Conservation (phyloP, 2,888 invertebrate species). For the Celastrina argiolus region DNA sequence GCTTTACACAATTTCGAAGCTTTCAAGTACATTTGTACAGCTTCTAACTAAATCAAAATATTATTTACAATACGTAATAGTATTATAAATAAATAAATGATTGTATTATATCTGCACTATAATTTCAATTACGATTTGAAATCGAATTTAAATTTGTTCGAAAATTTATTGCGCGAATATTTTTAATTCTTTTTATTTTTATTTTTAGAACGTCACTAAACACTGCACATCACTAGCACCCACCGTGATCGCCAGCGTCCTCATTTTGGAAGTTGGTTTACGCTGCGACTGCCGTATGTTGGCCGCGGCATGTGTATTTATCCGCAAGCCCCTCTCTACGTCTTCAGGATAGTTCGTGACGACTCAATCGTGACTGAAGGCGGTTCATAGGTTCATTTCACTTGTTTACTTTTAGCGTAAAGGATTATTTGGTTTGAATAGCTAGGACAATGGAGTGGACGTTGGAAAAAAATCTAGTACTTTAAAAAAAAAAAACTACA, state of each 20-base stretch:
- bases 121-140: too few relatives aligned
- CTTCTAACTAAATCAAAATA: too few relatives aligned
- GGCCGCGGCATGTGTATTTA: slow-evolving; percentile 50
- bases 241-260: slow-evolving; percentile 65
- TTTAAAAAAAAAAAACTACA: too few relatives aligned
- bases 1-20: too few relatives aligned
- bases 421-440: not conserved
- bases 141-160: not conserved
- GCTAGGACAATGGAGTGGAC: not conserved
- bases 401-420: not conserved
- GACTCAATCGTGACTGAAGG: slow-evolving; percentile 36
- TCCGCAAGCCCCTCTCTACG: slow-evolving; percentile 56
- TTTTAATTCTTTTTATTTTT: not conserved
- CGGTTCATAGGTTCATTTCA: slow-evolving; percentile 33
- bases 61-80: too few relatives aligned
- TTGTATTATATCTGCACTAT: too few relatives aligned
- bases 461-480: not conserved
- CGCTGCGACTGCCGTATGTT: slow-evolving; percentile 53
- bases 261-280: slow-evolving; percentile 57
- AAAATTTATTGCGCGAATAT: not conserved
- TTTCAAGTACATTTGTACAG: too few relatives aligned
- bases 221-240: slow-evolving; percentile 45
- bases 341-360: slow-evolving; percentile 36
- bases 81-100: too few relatives aligned
- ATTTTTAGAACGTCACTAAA: not conserved